Conservation (phyloP, 2,888 invertebrate species). For the Hypselothyrea guttata region DNA sequence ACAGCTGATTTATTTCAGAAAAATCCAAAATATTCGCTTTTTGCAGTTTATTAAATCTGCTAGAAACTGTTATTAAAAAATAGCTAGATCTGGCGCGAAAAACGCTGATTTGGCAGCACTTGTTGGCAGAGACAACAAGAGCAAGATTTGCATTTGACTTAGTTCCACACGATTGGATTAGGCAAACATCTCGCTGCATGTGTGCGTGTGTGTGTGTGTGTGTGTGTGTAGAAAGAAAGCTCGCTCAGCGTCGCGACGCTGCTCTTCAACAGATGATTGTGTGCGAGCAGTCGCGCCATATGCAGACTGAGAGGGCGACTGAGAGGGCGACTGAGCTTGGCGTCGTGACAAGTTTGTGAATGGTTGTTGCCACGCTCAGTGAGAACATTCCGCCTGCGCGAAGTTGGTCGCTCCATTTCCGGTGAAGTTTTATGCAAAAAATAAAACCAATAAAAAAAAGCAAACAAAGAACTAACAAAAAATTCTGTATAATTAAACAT, state of each 20-base stretch:
- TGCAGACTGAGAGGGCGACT: constrained; percentile 3
- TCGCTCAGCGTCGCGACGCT: constrained; percentile 19
- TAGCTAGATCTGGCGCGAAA: too few species aligned
- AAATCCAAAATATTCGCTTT: too few species aligned
- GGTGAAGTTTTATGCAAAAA: constrained; percentile 5
- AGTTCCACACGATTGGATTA: constrained; percentile 48
- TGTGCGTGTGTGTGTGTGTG: constrained; percentile 4
- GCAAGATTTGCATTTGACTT: constrained; percentile 45
- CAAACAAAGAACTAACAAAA: too few species aligned
- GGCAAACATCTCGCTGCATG: constrained; percentile 21
- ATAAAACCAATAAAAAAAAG: too few species aligned
- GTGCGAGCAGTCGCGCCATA: constrained; percentile 2
- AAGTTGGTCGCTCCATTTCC: constrained; percentile 25
- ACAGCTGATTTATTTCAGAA: too few species aligned
- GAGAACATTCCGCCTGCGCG: constrained; percentile 3
- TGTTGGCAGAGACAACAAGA: constrained; percentile 36
- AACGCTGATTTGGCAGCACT: too few species aligned
- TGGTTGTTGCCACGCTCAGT: constrained; percentile 28
- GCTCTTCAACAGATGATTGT: constrained; percentile 15
- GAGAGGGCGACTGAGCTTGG: constrained; percentile 4
- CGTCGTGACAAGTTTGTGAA: constrained; percentile 53
- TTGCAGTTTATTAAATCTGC: too few species aligned
- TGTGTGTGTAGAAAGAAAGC: constrained; percentile 36
- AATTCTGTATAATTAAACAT: too few species aligned
- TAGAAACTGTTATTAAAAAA: too few species aligned